Percentiles rank a stretch among this genome's conserved stretches.
Evolutionary conservation across 2,888 invertebrate genomes (phyloP).

Genomic region (Empis livida): DNA sequence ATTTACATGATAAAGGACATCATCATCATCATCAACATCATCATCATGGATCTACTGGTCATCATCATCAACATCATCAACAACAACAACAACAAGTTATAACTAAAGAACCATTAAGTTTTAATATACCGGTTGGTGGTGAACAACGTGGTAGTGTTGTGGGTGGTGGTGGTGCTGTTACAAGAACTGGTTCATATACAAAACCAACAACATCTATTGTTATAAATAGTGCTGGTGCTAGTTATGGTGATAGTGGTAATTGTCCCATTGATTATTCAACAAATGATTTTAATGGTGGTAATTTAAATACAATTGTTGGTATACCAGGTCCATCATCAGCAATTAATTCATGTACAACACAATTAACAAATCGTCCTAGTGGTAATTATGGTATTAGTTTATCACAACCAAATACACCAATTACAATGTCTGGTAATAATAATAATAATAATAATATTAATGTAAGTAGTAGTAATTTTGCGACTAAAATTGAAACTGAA

Average conservation of each 20-base stretch:
- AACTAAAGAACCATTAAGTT: slow-evolving; percentile 1
- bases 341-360: neutral
- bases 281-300: neutral
- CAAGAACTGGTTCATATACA: neutral
- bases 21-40: slow-evolving; percentile 9
- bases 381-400: neutral
- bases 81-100: slow-evolving; percentile 4
- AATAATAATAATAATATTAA: neutral
- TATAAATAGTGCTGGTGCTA: too few species aligned
- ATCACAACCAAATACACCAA: neutral
- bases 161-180: slow-evolving; percentile 6
- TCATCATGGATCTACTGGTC: slow-evolving; percentile 10
- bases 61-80: slow-evolving; percentile 9
- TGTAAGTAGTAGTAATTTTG: slow-evolving; percentile 17
- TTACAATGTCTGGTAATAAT: neutral
- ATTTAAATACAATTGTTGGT: neutral
- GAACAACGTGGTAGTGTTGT: slow-evolving; percentile 1
- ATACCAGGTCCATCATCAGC: slow-evolving; percentile 1
- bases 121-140: neutral
- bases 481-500: slow-evolving; percentile 27
- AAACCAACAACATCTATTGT: neutral
- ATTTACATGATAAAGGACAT: slow-evolving; percentile 19
- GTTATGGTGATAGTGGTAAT: too few species aligned
- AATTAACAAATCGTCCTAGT: neutral
- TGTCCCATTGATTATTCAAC: neutral